Percentiles rank a stretch among this genome's conserved stretches.
Conservation (phyloP, 2,888 invertebrate genomes). For the Ormyrus rosae region DNA sequence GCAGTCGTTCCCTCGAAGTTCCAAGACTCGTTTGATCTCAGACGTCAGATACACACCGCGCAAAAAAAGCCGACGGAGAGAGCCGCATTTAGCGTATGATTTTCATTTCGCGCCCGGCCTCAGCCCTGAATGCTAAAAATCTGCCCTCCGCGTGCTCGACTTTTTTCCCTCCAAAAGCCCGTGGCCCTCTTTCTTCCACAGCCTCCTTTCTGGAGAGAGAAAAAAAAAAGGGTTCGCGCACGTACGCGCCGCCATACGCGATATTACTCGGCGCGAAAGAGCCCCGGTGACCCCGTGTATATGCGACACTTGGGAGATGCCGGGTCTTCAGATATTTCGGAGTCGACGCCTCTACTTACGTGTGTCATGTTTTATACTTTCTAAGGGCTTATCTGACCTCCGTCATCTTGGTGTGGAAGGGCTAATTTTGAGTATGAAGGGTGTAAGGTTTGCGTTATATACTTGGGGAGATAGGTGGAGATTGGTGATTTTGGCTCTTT, state of each 20-base stretch:
- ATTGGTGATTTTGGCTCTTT: no score
- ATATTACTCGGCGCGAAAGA: slow-evolving; percentile 17
- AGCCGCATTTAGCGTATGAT: slow-evolving; percentile 5
- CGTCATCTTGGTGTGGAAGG: no score
- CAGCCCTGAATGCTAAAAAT: slow-evolving; percentile 21
- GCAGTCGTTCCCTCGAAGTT: no score
- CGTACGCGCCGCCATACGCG: neutral
- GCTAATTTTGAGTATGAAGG: no score
- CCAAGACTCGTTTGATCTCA: slow-evolving; percentile 39
- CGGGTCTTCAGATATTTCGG: slow-evolving; percentile 13
- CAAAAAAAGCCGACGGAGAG: no score
- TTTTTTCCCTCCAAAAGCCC: neutral
- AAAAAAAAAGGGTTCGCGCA: no score
- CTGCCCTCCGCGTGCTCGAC: neutral
- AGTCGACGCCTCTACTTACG: neutral
- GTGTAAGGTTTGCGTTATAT: no score
- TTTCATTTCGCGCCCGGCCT: slow-evolving; percentile 37
- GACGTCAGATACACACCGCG: slow-evolving; percentile 27
- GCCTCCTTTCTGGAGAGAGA: no score
- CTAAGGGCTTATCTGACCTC: no score
- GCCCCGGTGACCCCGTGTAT: neutral
- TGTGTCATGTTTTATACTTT: no score
- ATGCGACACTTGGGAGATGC: slow-evolving; percentile 34
- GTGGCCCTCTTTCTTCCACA: no score
- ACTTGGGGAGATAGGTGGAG: no score